Conservation (phyloP, 92 coral and sea anemone genomes). For the Epizoanthus illoricatus region DNA sequence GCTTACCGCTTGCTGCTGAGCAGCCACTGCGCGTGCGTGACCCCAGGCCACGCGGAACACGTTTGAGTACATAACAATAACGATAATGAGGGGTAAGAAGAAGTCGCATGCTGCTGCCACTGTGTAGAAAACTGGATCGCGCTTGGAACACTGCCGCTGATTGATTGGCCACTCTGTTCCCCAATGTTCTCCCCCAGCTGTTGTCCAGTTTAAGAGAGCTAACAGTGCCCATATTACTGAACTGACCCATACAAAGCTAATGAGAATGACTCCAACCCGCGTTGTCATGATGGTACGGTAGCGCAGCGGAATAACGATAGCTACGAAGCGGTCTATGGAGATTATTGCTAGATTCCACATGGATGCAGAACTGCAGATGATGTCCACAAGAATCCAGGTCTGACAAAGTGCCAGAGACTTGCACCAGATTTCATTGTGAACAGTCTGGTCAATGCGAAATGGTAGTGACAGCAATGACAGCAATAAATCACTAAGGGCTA, state of each 20-base stretch:
- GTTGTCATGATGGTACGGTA: constrained; percentile 74
- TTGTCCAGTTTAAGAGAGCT: constrained; percentile 69
- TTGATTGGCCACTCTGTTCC: constrained; percentile 11
- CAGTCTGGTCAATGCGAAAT: constrained; percentile 63
- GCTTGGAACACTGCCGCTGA: not conserved
- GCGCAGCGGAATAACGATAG: constrained; percentile 75
- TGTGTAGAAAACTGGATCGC: constrained; percentile 12
- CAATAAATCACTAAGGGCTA: constrained; percentile 80
- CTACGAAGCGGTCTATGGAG: constrained; percentile 80
- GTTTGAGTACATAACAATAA: not conserved
- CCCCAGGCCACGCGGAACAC: constrained; percentile 1
- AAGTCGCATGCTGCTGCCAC: not conserved
- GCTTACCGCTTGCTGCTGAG: not conserved
- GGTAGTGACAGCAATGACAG: constrained; percentile 67
- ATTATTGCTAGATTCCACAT: constrained; percentile 83
- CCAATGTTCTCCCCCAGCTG: constrained; percentile 34
- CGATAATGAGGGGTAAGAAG: not conserved
- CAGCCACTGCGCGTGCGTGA: not conserved
- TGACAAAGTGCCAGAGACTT: constrained; percentile 51
- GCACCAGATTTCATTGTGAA: constrained; percentile 76
- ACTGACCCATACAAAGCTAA: constrained; percentile 63
- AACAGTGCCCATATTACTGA: constrained; percentile 56
- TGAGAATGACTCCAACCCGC: constrained; percentile 50
- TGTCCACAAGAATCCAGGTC: constrained; percentile 70
- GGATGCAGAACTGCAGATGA: constrained; percentile 76